Evolutionary conservation across 2,888 invertebrate species (phyloP).

Genomic region (Chaetogeoica ovagalla): DNA sequence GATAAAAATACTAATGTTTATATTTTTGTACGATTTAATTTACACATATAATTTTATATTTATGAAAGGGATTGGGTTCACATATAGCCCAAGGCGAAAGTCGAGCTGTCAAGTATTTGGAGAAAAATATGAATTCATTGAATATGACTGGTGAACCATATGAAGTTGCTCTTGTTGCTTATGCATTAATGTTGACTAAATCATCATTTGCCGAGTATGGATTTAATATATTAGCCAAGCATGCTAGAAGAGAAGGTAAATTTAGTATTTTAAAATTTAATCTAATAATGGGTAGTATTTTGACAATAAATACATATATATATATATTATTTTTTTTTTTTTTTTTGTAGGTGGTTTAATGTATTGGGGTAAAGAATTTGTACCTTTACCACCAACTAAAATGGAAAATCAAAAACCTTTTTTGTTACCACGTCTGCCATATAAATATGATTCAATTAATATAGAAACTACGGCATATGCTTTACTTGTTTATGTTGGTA

Average conservation of each 20-base stretch:
- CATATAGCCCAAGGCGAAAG: conserved; percentile 71
- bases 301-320: conserved; percentile 19
- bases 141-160: conserved; percentile 75
- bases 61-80: conserved; percentile 69
- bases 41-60: conserved; percentile 20
- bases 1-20: conserved; percentile 45
- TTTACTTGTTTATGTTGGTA: conserved; percentile 81
- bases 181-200: conserved; percentile 80
- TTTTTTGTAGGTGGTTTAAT: conserved; percentile 69
- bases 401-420: conserved; percentile 90
- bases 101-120: conserved; percentile 77
- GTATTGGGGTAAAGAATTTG: conserved; percentile 81
- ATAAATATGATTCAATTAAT: conserved; percentile 86
- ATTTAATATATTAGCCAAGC: conserved; percentile 71
- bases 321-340: too few species aligned
- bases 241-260: conserved; percentile 70
- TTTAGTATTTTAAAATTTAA: conserved; percentile 24
- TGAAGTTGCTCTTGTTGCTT: conserved; percentile 85
- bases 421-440: conserved; percentile 82
- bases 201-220: conserved; percentile 86
- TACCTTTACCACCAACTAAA: conserved; percentile 81
- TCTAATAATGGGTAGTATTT: not conserved
- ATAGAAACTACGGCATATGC: conserved; percentile 93
- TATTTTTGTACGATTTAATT: conserved; percentile 38
- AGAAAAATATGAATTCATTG: conserved; percentile 77